Evolutionary conservation across 2,113 vertebrate species (phyloP).

Genomic region (Serilophus lunatus): DNA sequence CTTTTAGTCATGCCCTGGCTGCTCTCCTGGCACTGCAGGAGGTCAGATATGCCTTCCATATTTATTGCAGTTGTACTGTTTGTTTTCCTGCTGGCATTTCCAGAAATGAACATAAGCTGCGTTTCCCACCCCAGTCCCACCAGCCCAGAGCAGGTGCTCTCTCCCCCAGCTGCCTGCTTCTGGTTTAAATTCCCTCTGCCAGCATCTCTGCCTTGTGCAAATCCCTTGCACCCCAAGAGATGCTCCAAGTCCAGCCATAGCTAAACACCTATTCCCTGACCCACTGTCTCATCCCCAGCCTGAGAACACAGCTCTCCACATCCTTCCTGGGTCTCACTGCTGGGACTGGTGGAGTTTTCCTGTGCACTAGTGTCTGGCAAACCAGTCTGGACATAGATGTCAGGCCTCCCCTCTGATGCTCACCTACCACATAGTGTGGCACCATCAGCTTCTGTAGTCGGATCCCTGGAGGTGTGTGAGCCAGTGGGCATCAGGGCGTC

Average conservation of each 20-base stretch:
- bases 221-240: background rate
- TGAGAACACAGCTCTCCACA: background rate
- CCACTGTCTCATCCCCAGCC: background rate
- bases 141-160: background rate
- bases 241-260: background rate
- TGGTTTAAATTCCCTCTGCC: background rate
- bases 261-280: fast-evolving
- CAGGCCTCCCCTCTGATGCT: background rate
- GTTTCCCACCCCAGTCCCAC: background rate
- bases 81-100: background rate
- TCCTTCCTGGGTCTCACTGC: background rate
- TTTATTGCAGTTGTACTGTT: background rate
- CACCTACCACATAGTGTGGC: fast-evolving
- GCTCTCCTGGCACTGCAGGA: background rate
- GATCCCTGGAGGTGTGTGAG: background rate
- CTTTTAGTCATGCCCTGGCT: background rate
- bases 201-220: background rate
- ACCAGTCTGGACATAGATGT: background rate
- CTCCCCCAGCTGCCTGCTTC: background rate
- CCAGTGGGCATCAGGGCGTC: background rate
- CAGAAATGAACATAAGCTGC: background rate
- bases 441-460: fast-evolving
- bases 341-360: background rate
- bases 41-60: background rate
- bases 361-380: background rate